A percentile compares a stretch with the other conserved stretches of the same genome.
These are phyloP conservation scores for Micromussa lordhowensis DNA, from an alignment of 92 coral and sea anemone species.

Conservation along the genomic window DNA sequence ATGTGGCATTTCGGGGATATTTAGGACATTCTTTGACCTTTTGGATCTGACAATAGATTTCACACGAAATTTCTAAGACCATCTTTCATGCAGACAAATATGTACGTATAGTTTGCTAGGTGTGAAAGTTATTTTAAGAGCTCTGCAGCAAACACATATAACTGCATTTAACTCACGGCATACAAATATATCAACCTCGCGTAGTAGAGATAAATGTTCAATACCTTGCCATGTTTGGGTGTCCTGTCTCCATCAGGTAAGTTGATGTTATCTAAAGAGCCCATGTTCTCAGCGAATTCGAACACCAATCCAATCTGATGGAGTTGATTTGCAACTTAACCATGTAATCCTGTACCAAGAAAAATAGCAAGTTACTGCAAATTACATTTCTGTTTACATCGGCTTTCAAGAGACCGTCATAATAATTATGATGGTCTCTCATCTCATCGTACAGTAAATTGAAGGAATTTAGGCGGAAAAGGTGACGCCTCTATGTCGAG, in stretches of 20 bases:
- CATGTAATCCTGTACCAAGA: neutral
- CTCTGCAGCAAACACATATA: too few species aligned
- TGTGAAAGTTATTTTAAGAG: too few species aligned
- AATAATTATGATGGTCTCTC: too few species aligned
- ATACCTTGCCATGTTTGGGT: neutral
- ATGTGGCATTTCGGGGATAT: neutral
- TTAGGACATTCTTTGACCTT: neutral
- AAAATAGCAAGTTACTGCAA: neutral
- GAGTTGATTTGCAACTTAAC: neutral
- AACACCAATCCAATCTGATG: neutral
- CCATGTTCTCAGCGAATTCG: neutral
- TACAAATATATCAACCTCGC: too few species aligned
- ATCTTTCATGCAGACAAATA: too few species aligned
- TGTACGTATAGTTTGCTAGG: too few species aligned
- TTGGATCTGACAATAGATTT: neutral
- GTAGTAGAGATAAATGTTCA: too few species aligned
- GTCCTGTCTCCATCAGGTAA: neutral
- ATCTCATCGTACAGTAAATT: too few species aligned
- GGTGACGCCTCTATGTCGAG: too few species aligned
- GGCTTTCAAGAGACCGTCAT: too few species aligned
- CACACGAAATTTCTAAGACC: neutral
- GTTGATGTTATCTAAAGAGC: neutral
- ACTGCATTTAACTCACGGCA: neutral
- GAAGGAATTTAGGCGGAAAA: too few species aligned
- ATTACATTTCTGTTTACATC: too few species aligned